Evolutionary conservation across 1,140 invertebrate genomes (phyloP).

Genomic region (Zelostemma sp.): DNA sequence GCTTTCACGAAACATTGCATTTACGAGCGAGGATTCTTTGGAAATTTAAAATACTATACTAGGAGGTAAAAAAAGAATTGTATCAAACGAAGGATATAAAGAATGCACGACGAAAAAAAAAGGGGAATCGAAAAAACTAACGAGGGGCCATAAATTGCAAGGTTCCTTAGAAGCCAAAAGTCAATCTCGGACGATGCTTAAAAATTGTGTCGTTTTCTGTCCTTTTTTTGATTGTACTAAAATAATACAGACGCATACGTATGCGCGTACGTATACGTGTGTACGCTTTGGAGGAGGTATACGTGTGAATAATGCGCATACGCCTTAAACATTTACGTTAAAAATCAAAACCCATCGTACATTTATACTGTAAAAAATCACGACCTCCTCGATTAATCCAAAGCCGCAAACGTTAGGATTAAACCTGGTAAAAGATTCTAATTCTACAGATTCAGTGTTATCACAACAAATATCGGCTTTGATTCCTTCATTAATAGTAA

Average conservation of each 20-base stretch:
- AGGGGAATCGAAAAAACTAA: too few relatives aligned
- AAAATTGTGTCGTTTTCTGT: constrained; percentile 55
- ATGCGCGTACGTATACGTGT: not conserved
- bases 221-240: constrained; percentile 44
- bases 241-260: constrained; percentile 29
- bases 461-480: constrained; percentile 69
- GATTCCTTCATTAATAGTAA: constrained; percentile 58
- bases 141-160: not conserved
- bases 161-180: not conserved
- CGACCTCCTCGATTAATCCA: not conserved
- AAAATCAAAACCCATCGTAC: not conserved
- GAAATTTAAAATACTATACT: constrained; percentile 3
- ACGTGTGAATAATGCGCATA: constrained; percentile 7
- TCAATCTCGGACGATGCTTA: constrained; percentile 17
- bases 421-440: constrained; percentile 48
- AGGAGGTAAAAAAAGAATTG: not conserved
- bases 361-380: not conserved
- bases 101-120: too few relatives aligned
- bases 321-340: not conserved
- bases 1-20: too few relatives aligned
- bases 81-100: not conserved
- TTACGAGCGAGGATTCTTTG: not conserved
- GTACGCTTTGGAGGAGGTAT: constrained; percentile 14
- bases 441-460: constrained; percentile 56
- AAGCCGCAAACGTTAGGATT: constrained; percentile 16